Evolutionary conservation across 2,888 invertebrate genomes (phyloP), one percentile per base, ranked within the genome.

Genomic region (Fragum whitleyi): DNA sequence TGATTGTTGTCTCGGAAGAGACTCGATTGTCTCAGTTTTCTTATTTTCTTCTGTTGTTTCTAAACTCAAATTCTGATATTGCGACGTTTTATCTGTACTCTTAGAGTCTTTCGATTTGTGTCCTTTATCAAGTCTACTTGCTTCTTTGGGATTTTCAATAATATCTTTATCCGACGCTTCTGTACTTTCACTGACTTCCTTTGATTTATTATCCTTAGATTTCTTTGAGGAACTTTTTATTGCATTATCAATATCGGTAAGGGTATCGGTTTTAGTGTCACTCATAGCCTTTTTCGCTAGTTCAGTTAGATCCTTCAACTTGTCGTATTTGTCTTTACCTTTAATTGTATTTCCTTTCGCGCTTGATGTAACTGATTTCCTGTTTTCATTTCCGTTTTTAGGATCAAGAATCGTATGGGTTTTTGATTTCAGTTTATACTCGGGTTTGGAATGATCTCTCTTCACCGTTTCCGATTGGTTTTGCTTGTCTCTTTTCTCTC

Each of bases 391-490:
- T 23, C n/a, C 19, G 2, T 16, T 6, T 28, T 65, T 72, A 19
- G 53, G 70, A 26, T 72, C 73, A 32, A 76, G n/a, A 26, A 76
- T 47, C 16, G 72, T 72, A 14, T 80, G 72, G 14, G 80, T 80
- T 55, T 80, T 80, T 23, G 80, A 80, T 42, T 75, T 77, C 5
- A 72, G 36, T 55, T 67, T 71, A 16, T 47, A 65, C 36, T 36
- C 53, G 28, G 51, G 42, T 42, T 68, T 57, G 2, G 47, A 47
- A 55, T 7, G 28, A 2, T 65, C 65, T 57, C 57, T 42, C 29
- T 47, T n/a, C 26, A 14, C 23, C 7, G 39, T 65, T 36, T 55
- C 57, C 39, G 65, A 47, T 32, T 74, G 57, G 28, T 65, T 55
- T 39, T 68, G n/a, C 29, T 14, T 69, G 6, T 51, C 72, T 47